Evolutionary conservation across 2,113 vertebrate species (phyloP).

Genomic region (Xenopus borealis): DNA sequence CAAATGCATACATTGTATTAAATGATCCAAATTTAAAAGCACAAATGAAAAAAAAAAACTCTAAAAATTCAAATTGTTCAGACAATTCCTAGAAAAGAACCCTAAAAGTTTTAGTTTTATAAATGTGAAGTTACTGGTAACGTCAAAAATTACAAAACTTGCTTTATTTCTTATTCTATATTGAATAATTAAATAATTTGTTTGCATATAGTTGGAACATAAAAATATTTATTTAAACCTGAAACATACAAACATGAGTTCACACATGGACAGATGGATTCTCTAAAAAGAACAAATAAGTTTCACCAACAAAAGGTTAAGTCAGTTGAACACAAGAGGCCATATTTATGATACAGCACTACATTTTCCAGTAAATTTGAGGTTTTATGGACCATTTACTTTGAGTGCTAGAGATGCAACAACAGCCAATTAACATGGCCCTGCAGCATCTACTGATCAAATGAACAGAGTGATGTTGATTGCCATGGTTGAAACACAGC

Average conservation of each 20-base stretch:
- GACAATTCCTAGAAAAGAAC: no score
- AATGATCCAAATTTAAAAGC: no score
- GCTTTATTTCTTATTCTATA: no score
- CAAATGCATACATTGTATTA: no score
- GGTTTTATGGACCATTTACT: neutral
- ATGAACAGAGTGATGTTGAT: neutral
- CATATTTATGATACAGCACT: conserved; percentile 1
- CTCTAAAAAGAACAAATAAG: neutral
- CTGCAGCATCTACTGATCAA: conserved; percentile 1
- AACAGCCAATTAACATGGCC: neutral
- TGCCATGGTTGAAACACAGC: neutral
- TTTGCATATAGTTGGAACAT: no score
- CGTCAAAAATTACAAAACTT: no score
- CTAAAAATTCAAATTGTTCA: no score
- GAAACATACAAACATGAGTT: neutral
- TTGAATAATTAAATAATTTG: no score
- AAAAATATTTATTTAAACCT: neutral
- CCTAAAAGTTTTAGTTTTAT: no score
- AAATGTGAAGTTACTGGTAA: no score
- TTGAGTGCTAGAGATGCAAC: neutral
- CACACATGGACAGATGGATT: neutral
- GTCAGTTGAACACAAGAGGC: neutral
- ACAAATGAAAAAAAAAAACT: no score
- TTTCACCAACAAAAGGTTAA: neutral
- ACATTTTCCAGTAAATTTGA: conserved; percentile 3